These are phyloP conservation scores for Trididemnum nubilum DNA, from an alignment of 23 tunicate species.

Conservation along the genomic window DNA sequence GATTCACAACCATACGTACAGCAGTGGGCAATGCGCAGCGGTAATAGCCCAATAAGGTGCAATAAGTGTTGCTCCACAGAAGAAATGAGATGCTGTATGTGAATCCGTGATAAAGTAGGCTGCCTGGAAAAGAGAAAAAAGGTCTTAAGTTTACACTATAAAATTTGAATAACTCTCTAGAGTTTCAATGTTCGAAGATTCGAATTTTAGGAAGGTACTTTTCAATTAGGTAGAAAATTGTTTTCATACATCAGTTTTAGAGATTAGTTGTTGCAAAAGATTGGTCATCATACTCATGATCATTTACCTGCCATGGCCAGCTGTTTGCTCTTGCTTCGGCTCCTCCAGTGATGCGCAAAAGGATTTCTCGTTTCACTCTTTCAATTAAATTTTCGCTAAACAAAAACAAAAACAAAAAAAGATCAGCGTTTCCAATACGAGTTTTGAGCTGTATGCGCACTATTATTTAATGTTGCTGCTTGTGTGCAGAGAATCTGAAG, in stretches of 20 bases:
- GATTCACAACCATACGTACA: conserved; percentile 41
- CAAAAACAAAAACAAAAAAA: background rate
- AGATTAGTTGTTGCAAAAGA: background rate
- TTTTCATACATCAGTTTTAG: no score
- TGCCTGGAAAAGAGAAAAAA: conserved; percentile 45
- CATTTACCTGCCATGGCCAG: conserved; percentile 92
- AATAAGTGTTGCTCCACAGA: conserved; percentile 89
- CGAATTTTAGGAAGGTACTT: no score
- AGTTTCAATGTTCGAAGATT: no score
- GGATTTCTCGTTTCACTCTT: conserved; percentile 31
- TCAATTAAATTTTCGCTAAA: background rate
- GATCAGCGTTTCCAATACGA: no score
- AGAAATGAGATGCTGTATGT: conserved; percentile 21
- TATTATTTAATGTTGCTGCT: background rate
- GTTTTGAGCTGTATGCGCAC: no score
- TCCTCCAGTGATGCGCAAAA: conserved; percentile 66
- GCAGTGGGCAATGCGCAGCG: conserved; percentile 93
- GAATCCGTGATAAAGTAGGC: conserved; percentile 71
- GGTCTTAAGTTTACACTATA: no score
- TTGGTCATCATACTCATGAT: background rate
- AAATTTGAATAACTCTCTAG: no score
- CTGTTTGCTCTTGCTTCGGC: conserved; percentile 44
- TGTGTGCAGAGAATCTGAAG: no score
- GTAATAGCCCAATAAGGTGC: conserved; percentile 87
- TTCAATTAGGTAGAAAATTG: no score